Evolutionary conservation across 2,113 vertebrate species (phyloP).

Genomic region (Solea solea): DNA sequence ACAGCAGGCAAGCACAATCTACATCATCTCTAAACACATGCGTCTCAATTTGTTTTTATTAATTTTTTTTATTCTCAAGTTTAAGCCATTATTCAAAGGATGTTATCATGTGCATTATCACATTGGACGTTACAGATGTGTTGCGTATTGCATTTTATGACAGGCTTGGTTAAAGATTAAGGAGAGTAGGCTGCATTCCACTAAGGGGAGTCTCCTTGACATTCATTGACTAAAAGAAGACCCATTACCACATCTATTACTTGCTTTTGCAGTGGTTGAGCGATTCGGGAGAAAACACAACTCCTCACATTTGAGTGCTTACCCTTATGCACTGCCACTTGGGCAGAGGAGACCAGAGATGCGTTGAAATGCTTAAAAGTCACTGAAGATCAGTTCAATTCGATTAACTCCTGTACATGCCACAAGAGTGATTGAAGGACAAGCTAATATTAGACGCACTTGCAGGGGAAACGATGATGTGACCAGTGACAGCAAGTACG

Average conservation of each 20-base stretch:
- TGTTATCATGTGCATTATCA: not conserved
- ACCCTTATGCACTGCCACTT: not conserved
- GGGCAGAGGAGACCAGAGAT: constrained; percentile 3
- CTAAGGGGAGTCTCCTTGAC: constrained; percentile 42
- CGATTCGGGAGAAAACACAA: constrained; percentile 24
- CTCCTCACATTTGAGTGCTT: not conserved
- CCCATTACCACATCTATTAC: constrained; percentile 47
- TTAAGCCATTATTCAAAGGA: not conserved
- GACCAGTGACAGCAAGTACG: constrained; percentile 24
- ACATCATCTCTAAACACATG: constrained; percentile 6
- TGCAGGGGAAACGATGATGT: constrained; percentile 33
- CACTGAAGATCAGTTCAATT: constrained; percentile 34
- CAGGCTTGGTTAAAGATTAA: constrained; percentile 50
- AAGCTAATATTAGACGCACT: constrained; percentile 67
- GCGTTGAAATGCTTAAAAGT: constrained; percentile 21
- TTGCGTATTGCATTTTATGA: constrained; percentile 14
- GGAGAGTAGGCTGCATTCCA: constrained; percentile 35
- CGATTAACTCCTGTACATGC: constrained; percentile 41
- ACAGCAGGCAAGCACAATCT: constrained; percentile 11
- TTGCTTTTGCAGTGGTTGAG: constrained; percentile 46
- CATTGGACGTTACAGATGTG: not conserved
- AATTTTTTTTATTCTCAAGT: not conserved
- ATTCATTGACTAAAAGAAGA: constrained; percentile 56
- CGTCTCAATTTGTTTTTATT: constrained; percentile 18
- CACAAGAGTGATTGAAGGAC: constrained; percentile 61